phyloP scores from a whole-genome alignment of 2,113 vertebrate species.

The Meles meles region DNA sequence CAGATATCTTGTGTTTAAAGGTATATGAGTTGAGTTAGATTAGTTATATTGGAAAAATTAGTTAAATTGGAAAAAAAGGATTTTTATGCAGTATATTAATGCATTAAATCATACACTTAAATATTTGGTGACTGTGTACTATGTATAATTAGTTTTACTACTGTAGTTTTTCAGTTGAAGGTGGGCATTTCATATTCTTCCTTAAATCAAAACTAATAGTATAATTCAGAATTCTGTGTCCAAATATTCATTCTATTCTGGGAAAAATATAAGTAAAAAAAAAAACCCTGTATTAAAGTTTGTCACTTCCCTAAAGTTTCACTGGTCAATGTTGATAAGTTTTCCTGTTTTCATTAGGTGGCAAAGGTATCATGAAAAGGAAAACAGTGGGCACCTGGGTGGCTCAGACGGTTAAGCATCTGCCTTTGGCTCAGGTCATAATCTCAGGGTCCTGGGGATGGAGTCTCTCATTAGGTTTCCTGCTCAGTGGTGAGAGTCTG shows the following conservation, averaged over 20 bases:
- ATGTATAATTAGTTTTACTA: background rate
- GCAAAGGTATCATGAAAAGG: background rate
- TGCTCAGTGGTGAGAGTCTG: no score
- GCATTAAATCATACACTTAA: background rate
- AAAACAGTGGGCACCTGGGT: background rate
- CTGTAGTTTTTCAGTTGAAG: background rate
- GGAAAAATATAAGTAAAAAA: background rate
- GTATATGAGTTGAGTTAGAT: background rate
- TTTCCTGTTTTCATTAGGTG: conserved; percentile 39
- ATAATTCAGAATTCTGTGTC: conserved; percentile 20
- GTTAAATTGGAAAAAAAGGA: conserved; percentile 11
- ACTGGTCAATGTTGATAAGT: background rate
- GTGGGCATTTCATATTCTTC: conserved; percentile 23
- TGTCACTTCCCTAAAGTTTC: background rate
- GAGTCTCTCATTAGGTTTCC: no score
- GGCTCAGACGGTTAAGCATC: no score
- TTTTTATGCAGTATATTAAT: conserved; percentile 27
- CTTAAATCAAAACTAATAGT: conserved; percentile 17
- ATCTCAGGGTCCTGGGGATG: no score
- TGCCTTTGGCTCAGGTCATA: no score
- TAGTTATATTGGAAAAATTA: conserved; percentile 30
- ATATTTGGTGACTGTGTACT: background rate
- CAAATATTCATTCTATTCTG: background rate
- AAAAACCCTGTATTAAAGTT: conserved; percentile 11
- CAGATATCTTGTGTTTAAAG: background rate